Base-by-base conservation (phyloP, 2,113 vertebrate genomes). In the Myotis lucifugus region DNA sequence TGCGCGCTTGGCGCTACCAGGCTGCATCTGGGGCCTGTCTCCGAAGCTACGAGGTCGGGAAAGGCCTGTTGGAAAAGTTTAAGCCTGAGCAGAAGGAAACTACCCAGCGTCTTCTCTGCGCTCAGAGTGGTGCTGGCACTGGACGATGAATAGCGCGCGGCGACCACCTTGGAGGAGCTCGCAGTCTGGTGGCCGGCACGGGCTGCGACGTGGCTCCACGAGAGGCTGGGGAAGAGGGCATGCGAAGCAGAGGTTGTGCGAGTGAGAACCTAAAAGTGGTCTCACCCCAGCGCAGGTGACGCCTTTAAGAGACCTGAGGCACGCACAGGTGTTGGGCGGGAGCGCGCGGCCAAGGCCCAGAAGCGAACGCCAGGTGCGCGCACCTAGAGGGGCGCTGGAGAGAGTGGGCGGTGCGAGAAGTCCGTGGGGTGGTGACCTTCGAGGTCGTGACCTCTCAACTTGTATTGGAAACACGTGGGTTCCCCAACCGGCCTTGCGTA, bases 1-100 rank as follows among this genome's bases (percentile, higher is more conserved):
- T 17, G 17, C 1, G 5, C 6, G 0, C 4, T 46, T 6, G 18
- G 12, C 17, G 85, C 61, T 69, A 4, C 12, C 32, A 23, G 19
- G 5, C 50, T 92, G 29, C 1, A 0, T 84, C 61, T 42, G 73
- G 56, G 10, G 67, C n/a, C 59, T 27, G 18, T 34, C 50, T 15
- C 17, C 2, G 4, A 4, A 1, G 56, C 64, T 15, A 1, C 29
- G 72, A 67, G 46, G 19, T 3, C 5, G 11, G 9, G 61, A 82
- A 85, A 46, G 21, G 8, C 21, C 88, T 67, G 14, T 27, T 2
- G 11, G 19, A 54, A 85, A 74, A 89, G 32, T 85, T 74, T 25
- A 52, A 34, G 50, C 5, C 74, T 72, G 37, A n/a, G 34, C 42
- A 54, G 21, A 79, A 70, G 42, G 42, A 89, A 91, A 81, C 42